Conservation (phyloP, 1,140 invertebrate genomes). For the Pissodes strobi region DNA sequence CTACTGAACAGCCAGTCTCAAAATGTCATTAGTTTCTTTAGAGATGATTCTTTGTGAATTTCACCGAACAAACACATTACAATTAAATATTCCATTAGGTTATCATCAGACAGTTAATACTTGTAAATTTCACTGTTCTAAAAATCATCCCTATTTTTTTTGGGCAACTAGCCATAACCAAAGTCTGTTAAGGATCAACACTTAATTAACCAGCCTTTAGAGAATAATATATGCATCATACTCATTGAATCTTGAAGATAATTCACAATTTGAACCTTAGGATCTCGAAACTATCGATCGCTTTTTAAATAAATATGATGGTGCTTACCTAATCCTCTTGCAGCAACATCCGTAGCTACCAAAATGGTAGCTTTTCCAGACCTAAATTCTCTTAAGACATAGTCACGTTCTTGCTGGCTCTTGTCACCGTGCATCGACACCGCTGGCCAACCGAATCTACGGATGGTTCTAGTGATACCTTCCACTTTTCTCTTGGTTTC, state of each 20-base stretch:
- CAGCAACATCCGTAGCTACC: too few species aligned
- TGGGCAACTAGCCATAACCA: too few species aligned
- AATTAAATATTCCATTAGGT: not conserved
- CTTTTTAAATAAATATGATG: not conserved
- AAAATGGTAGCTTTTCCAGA: slow-evolving; percentile 88
- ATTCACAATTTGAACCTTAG: slow-evolving; percentile 26
- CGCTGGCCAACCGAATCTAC: slow-evolving; percentile 88
- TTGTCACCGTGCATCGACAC: slow-evolving; percentile 98
- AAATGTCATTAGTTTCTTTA: too few species aligned
- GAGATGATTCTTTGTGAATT: not conserved
- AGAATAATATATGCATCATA: not conserved
- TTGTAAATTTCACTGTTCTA: too few species aligned
- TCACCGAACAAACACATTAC: not conserved
- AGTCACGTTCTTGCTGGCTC: slow-evolving; percentile 94
- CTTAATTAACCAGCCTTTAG: too few species aligned
- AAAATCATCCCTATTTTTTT: too few species aligned
- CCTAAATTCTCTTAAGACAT: slow-evolving; percentile 94
- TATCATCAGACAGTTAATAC: not conserved
- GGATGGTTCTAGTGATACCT: slow-evolving; percentile 86
- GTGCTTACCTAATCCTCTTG: slow-evolving; percentile 96
- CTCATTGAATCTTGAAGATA: slow-evolving; percentile 27
- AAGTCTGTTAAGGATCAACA: too few species aligned
- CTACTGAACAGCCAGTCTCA: too few species aligned
- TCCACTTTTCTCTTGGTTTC: slow-evolving; percentile 98
- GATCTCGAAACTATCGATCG: slow-evolving; percentile 24